Evolutionary conservation across 2,888 invertebrate species (phyloP), one percentile per base, ranked within the genome.

Genomic region (Dendrolimus pini): DNA sequence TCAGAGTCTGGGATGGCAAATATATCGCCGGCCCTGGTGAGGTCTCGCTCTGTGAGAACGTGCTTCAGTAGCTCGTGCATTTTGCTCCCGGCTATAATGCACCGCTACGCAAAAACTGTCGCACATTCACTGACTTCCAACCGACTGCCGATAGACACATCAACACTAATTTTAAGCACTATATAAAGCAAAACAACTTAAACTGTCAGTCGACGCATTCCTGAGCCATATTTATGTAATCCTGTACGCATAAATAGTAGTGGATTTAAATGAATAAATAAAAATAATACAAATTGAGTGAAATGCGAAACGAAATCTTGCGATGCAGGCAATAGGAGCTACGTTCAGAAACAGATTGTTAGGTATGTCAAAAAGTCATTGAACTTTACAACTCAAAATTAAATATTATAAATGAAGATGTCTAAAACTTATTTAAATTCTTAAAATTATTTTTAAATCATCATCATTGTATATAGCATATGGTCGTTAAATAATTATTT

Each of bases 61-160:
- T 96, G 96, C 77, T 95, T 95, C 80, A 98, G 95, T 77, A 98
- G 92, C 85, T 96, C 96, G 89, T 97, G 97, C 97, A 97, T 97
- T 79, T 89, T 94, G 76, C 58, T 54, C 55, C 59, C 58, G 41
- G 54, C 18, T 41, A 54, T 47, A n/a, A 9, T 54, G 41, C 9
- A n/a, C 30, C 30, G 41, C 9, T 41, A 54, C 30, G 30, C 9
- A 54, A 30, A 54, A 54, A 54, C 54, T 41, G 30, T 54, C 54
- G 41, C 54, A 18, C 30, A 57, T 57, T 58, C 54, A 59, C 57
- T 65, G 68, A 69, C 70, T 58, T 56, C 62, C 56, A 64, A 65
- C 62, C 56, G 56, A 58, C 60, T 61, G 60, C 66, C 64, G 61
- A 64, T 61, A 65, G 75, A 77, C 75, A 77, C 76, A 77, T 75